phyloP scores from a whole-genome alignment of 2,888 invertebrate species.

The Dolomedes plantarius region DNA sequence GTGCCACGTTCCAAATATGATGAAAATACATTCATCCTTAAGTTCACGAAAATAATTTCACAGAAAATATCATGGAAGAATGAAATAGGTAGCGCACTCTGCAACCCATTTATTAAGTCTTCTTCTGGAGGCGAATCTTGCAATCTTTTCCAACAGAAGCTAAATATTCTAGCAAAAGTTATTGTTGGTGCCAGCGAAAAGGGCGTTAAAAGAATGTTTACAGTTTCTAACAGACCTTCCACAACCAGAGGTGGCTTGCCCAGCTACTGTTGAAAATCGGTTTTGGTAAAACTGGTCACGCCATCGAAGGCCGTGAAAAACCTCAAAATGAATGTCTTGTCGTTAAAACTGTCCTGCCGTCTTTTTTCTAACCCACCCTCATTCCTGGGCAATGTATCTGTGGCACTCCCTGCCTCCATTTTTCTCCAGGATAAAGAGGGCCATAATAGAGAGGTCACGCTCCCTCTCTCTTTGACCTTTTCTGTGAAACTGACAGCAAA shows the following conservation, averaged over 20 bases:
- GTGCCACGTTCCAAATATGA: too few species aligned
- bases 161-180: neutral
- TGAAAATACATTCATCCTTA: too few species aligned
- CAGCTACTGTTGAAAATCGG: conserved; percentile 31
- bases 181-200: neutral
- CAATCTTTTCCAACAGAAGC: neutral
- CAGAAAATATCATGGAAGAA: too few species aligned
- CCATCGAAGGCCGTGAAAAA: neutral
- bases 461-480: conserved; percentile 14
- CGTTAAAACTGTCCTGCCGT: conserved; percentile 15
- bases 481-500: conserved; percentile 2
- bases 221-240: conserved; percentile 5
- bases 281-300: conserved; percentile 11
- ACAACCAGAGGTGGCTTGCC: conserved; percentile 1
- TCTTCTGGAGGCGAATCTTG: too few species aligned
- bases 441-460: conserved; percentile 19
- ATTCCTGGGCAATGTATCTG: neutral
- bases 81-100: too few species aligned
- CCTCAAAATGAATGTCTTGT: conserved; percentile 15
- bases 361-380: conserved; percentile 26
- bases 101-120: too few species aligned
- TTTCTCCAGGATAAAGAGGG: neutral
- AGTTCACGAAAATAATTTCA: too few species aligned
- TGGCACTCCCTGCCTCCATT: conserved; percentile 19
- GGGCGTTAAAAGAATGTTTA: conserved; percentile 14